Percentiles rank a stretch among this genome's conserved stretches.
Conservation (phyloP, 2,797 vertebrate species). For the Propithecus perrieri region DNA sequence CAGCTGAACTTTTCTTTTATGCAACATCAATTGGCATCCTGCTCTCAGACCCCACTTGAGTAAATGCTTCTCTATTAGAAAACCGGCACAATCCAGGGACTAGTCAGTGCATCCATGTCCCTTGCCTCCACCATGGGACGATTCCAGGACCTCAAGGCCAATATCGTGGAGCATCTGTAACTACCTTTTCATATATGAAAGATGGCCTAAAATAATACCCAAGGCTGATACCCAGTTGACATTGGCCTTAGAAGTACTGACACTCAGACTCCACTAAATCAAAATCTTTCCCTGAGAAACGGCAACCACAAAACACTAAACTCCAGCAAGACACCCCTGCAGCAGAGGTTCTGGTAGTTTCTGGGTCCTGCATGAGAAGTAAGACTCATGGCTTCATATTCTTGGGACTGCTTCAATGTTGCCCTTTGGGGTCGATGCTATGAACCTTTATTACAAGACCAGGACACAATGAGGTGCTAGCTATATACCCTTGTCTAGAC, state of each 20-base stretch:
- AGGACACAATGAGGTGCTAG: background rate
- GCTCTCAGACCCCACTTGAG: background rate
- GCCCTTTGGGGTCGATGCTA: background rate
- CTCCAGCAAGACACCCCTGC: background rate
- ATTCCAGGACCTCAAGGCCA: background rate
- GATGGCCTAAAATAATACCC: background rate
- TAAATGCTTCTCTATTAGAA: background rate
- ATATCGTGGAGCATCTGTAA: background rate
- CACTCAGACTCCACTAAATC: background rate
- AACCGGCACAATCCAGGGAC: background rate
- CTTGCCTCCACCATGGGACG: background rate
- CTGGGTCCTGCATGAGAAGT: background rate
- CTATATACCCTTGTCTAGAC: background rate
- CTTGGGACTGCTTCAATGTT: background rate
- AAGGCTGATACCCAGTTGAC: background rate
- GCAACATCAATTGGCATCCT: background rate
- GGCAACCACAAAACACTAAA: background rate
- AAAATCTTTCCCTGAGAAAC: background rate
- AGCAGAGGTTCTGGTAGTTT: background rate
- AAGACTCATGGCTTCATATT: background rate
- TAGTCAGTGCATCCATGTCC: accelerated
- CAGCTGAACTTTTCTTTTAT: background rate
- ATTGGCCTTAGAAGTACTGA: background rate
- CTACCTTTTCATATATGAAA: background rate
- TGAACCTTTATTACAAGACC: background rate